Percentiles rank a stretch among this genome's conserved stretches.
Evolutionary conservation across 2,888 invertebrate genomes (phyloP).

Genomic region (Clistopyga incitator): DNA sequence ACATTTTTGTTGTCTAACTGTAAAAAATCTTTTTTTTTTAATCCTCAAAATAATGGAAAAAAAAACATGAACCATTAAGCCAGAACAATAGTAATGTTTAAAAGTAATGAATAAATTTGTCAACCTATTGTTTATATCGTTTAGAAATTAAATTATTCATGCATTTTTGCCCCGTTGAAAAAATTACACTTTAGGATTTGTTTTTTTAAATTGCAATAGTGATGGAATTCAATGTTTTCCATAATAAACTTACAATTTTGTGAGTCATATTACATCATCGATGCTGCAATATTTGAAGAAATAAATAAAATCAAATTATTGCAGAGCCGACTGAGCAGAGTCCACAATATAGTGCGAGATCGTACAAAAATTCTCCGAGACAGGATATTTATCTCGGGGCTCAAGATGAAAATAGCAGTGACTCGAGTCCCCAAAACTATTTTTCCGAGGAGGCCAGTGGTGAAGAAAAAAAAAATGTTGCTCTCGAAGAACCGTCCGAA

Average conservation of each 20-base stretch:
- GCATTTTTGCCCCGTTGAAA: no score
- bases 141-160: no score
- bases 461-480: conserved; percentile 19
- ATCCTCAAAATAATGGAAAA: background rate
- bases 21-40: background rate
- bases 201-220: no score
- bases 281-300: background rate
- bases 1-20: background rate
- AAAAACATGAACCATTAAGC: conserved; percentile 11
- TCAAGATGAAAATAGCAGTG: conserved; percentile 44
- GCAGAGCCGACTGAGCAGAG: conserved; percentile 42
- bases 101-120: no score
- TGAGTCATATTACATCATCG: no score
- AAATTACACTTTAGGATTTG: no score
- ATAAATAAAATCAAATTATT: background rate
- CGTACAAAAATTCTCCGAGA: conserved; percentile 6
- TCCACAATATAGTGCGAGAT: conserved; percentile 34
- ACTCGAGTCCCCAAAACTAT: conserved; percentile 36
- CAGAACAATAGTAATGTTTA: no score
- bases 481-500: conserved; percentile 12
- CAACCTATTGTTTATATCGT: no score
- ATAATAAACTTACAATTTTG: background rate
- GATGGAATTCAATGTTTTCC: no score
- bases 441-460: conserved; percentile 36
- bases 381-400: conserved; percentile 34